A percentile compares a stretch with the other conserved stretches of the same genome.
These are phyloP conservation scores for Corvus cornix DNA, from an alignment of 2,113 vertebrate genomes.

Conservation along the genomic window DNA sequence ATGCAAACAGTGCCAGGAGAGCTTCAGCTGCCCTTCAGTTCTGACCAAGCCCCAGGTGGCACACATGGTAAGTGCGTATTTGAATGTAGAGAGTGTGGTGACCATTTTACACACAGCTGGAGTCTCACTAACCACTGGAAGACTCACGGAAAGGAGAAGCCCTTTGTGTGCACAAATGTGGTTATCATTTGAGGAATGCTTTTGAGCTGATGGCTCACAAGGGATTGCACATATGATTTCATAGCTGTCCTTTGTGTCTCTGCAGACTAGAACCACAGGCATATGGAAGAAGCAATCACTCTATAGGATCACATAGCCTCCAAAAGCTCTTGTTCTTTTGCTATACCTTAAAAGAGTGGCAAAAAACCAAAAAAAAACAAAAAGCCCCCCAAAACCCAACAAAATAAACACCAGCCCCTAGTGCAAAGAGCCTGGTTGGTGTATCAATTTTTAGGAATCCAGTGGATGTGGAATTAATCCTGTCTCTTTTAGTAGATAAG, in stretches of 20 bases:
- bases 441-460: not conserved
- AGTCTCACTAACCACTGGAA: not conserved
- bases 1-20: slow-evolving; percentile 1
- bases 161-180: not conserved
- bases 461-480: not conserved
- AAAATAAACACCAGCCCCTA: not conserved
- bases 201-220: not conserved
- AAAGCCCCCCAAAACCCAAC: no score
- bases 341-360: not conserved
- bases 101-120: not conserved
- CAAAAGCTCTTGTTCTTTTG: not conserved
- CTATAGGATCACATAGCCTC: not conserved
- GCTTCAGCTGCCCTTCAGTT: not conserved
- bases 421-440: not conserved
- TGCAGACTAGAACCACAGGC: not conserved
- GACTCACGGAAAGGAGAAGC: not conserved
- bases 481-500: not conserved
- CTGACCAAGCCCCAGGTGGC: not conserved
- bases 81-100: not conserved
- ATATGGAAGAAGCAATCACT: not conserved
- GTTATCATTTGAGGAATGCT: not conserved
- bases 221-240: not conserved
- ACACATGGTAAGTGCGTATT: not conserved
- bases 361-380: not conserved
- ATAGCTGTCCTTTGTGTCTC: not conserved